Evolutionary conservation across 2,888 invertebrate species (phyloP).

Genomic region (Chrysodeixis includens): DNA sequence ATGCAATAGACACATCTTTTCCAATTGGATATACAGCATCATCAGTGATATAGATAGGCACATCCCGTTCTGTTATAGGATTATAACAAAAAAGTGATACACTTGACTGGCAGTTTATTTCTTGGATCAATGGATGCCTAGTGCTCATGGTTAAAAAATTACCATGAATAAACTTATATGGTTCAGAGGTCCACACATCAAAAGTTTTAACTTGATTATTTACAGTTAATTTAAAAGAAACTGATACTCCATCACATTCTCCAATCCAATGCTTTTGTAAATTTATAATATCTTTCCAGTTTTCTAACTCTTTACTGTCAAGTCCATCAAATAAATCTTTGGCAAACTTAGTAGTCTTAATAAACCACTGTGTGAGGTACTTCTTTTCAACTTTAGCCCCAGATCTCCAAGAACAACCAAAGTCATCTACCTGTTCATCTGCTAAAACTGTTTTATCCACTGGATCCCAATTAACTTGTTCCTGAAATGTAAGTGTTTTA

Average conservation of each 20-base stretch:
- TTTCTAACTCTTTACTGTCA: slow-evolving; percentile 90
- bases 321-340: slow-evolving; percentile 92
- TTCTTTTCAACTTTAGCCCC: slow-evolving; percentile 98
- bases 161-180: slow-evolving; percentile 92
- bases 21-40: slow-evolving; percentile 90
- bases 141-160: slow-evolving; percentile 91
- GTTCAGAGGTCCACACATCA: slow-evolving; percentile 93
- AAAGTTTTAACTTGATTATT: slow-evolving; percentile 70
- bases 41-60: slow-evolving; percentile 92
- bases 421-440: slow-evolving; percentile 98
- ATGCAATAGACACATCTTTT: slow-evolving; percentile 92
- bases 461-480: slow-evolving; percentile 99
- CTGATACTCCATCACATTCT: slow-evolving; percentile 93
- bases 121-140: slow-evolving; percentile 73
- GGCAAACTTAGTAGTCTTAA: slow-evolving; percentile 95
- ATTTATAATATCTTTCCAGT: slow-evolving; percentile 96
- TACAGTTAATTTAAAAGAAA: slow-evolving; percentile 90
- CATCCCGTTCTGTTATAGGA: slow-evolving; percentile 90
- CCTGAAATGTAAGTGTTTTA: slow-evolving; percentile 81
- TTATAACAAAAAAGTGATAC: slow-evolving; percentile 87
- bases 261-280: slow-evolving; percentile 97
- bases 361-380: slow-evolving; percentile 97
- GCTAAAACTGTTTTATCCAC: slow-evolving; percentile 99
- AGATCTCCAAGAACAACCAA: slow-evolving; percentile 98
- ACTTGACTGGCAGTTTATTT: slow-evolving; percentile 54